phyloP scores from a whole-genome alignment of 2,113 vertebrate species.

The Microtus richardsoni region DNA sequence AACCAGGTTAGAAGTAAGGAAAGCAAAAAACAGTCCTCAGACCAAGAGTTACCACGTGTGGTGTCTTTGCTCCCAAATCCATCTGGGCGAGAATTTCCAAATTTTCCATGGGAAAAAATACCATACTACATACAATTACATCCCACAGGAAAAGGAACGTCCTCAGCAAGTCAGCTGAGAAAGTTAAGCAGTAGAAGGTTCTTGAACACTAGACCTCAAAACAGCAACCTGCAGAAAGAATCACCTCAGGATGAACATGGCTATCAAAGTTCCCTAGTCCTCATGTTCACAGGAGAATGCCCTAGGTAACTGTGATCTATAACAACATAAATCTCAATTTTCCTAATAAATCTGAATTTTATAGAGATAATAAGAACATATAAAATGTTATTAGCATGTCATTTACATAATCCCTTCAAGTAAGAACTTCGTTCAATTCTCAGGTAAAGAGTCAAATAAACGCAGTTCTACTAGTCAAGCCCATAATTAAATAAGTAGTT shows the following conservation, averaged over 20 bases:
- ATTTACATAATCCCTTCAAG: slow-evolving; percentile 17
- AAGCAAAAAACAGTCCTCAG: neutral
- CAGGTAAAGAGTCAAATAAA: slow-evolving; percentile 52
- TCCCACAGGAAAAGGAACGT: neutral
- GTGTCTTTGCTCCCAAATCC: neutral
- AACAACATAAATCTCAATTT: slow-evolving; percentile 26
- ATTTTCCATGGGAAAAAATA: neutral
- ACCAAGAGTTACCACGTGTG: neutral
- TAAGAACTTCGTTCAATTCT: slow-evolving; percentile 24
- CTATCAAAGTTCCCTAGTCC: neutral
- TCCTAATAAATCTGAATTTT: slow-evolving; percentile 18
- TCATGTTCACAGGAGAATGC: neutral
- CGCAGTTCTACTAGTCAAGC: neutral
- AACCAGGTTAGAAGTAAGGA: neutral
- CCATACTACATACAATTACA: neutral
- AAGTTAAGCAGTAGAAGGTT: neutral
- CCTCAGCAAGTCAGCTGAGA: neutral
- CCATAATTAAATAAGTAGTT: slow-evolving; percentile 2
- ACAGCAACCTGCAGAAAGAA: neutral
- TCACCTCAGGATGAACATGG: neutral
- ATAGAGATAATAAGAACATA: slow-evolving; percentile 34
- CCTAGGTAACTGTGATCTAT: neutral
- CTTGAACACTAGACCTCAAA: neutral
- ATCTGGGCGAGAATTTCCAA: slow-evolving; percentile 21
- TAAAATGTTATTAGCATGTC: slow-evolving; percentile 32